Percentiles rank a stretch among this genome's conserved stretches.
Conservation (phyloP, 2,888 invertebrate genomes). For the Marronus borbonicus region DNA sequence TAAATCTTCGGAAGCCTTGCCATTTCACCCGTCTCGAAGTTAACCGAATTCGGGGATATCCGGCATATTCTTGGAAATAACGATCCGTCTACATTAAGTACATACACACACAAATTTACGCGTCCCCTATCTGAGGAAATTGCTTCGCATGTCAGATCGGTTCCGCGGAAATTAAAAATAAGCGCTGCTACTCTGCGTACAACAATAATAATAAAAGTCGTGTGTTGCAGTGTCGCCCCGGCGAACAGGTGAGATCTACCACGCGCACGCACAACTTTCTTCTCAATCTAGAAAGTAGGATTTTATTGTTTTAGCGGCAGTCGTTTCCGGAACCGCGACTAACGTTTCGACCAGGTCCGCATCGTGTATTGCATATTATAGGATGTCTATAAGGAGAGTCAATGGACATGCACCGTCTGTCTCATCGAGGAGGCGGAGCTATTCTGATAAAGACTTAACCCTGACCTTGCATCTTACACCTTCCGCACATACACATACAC, state of each 20-base stretch:
- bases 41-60: too few species aligned
- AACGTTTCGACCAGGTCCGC: slow-evolving; percentile 5
- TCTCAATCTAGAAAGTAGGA: slow-evolving; percentile 41
- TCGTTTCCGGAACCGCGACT: slow-evolving; percentile 42
- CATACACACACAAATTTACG: not conserved
- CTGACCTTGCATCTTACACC: slow-evolving; percentile 70
- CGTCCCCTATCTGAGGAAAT: not conserved
- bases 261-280: not conserved
- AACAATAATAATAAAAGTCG: not conserved
- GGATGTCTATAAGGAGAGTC: slow-evolving; percentile 39
- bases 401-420: slow-evolving; percentile 55
- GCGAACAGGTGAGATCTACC: slow-evolving; percentile 13
- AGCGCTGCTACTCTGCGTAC: not conserved
- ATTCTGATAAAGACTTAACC: slow-evolving; percentile 63
- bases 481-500: slow-evolving; percentile 57
- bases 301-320: slow-evolving; percentile 25
- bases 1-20: too few species aligned
- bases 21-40: too few species aligned
- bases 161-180: not conserved
- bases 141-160: not conserved
- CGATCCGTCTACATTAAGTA: not conserved
- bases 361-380: not conserved
- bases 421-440: slow-evolving; percentile 53
- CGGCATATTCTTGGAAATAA: too few species aligned
- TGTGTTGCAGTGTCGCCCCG: slow-evolving; percentile 6